phyloP scores from a whole-genome alignment of 2,113 vertebrate species.

The Engraulis encrasicolus region DNA sequence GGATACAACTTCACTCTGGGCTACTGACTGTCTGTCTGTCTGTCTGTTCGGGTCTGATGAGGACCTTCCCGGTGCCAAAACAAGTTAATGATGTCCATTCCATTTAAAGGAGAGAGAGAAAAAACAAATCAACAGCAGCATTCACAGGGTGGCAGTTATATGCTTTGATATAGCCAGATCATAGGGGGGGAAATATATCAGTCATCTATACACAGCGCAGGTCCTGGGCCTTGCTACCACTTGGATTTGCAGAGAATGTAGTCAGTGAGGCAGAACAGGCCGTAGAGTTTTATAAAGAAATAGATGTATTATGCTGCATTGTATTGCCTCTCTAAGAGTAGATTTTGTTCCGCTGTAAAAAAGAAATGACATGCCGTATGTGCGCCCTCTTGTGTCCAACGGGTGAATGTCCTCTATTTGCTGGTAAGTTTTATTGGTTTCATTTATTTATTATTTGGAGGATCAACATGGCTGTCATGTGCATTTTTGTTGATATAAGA shows the following conservation, averaged over 20 bases:
- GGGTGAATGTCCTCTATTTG: background rate
- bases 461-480: background rate
- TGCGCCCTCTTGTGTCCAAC: background rate
- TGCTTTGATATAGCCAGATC: slow-evolving; percentile 33
- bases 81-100: background rate
- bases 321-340: slow-evolving; percentile 34
- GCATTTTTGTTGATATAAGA: background rate
- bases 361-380: background rate
- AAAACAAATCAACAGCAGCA: no score
- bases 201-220: background rate
- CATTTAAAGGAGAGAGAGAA: background rate
- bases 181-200: background rate
- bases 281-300: slow-evolving; percentile 36
- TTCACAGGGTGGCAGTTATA: slow-evolving; percentile 33
- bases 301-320: slow-evolving; percentile 38
- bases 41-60: no score
- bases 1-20: slow-evolving; percentile 68
- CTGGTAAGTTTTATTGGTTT: background rate
- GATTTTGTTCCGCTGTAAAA: background rate
- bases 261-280: slow-evolving; percentile 26
- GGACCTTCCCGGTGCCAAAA: slow-evolving; percentile 24
- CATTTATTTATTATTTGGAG: no score
- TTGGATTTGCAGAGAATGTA: slow-evolving; percentile 38
- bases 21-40: slow-evolving; percentile 76
- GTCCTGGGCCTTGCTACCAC: slow-evolving; percentile 29